phyloP scores from a whole-genome alignment of 2,888 invertebrate genomes.

The Diarsia dahlii region DNA sequence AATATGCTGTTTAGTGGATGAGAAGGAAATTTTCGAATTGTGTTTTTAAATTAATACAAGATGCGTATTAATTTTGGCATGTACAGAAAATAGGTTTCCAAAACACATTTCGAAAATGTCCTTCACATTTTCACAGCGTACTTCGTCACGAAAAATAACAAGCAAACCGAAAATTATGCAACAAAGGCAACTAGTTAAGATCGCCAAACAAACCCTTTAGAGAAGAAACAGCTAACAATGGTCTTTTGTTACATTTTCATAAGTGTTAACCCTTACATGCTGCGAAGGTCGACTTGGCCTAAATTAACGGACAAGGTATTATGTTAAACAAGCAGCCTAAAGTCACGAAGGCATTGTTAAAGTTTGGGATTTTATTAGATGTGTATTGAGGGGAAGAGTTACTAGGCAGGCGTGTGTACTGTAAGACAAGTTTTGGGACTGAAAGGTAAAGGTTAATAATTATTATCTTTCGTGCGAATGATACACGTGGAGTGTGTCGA shows the following conservation, averaged over 20 bases:
- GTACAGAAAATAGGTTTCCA: not conserved
- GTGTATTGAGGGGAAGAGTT: constrained; percentile 54
- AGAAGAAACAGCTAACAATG: constrained; percentile 67
- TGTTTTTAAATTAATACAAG: too few relatives aligned
- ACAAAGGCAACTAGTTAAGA: constrained; percentile 51
- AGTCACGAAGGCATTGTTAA: constrained; percentile 60
- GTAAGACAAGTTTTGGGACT: constrained; percentile 43
- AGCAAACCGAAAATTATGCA: constrained; percentile 49
- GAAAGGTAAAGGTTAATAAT: constrained; percentile 10
- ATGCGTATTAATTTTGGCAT: too few relatives aligned
- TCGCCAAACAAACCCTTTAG: constrained; percentile 54
- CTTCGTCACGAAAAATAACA: constrained; percentile 41
- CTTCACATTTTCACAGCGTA: not conserved
- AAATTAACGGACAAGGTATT: constrained; percentile 67
- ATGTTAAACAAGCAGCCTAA: constrained; percentile 65
- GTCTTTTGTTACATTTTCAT: constrained; percentile 70
- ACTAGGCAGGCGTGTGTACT: constrained; percentile 24
- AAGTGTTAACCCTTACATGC: constrained; percentile 67
- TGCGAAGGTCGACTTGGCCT: constrained; percentile 57
- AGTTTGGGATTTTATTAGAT: constrained; percentile 62
- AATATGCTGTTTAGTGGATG: too few relatives aligned
- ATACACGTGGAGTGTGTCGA: constrained; percentile 24
- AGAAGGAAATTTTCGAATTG: too few relatives aligned
- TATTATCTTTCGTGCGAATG: constrained; percentile 28
- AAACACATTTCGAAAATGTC: not conserved